These are phyloP conservation scores for Lypha dubia DNA, from an alignment of 2,888 invertebrate genomes.

Conservation along the genomic window DNA sequence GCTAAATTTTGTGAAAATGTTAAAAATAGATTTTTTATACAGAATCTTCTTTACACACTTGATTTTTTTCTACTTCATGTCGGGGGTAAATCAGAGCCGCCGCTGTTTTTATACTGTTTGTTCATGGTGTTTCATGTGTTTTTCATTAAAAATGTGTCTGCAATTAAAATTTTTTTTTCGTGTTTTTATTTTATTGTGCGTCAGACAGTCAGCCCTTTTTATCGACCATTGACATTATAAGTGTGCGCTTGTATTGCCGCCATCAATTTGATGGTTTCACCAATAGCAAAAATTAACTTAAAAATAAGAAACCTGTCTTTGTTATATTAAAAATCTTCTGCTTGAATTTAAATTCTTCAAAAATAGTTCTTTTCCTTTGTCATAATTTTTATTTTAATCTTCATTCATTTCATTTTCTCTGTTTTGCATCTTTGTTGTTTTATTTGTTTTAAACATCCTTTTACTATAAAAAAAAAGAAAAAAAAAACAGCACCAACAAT, in stretches of 20 bases:
- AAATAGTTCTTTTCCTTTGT: background rate
- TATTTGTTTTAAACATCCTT: conserved; percentile 48
- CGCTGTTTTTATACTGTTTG: conserved; percentile 40
- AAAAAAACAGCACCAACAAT: conserved; percentile 1
- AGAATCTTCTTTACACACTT: conserved; percentile 25
- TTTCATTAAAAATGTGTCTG: conserved; percentile 38
- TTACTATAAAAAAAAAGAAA: conserved; percentile 22
- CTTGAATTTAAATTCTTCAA: background rate
- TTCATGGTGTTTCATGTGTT: conserved; percentile 28
- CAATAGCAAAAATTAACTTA: too few species aligned
- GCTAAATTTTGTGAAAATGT: conserved; percentile 65
- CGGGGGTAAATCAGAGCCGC: conserved; percentile 43
- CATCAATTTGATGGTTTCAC: too few species aligned
- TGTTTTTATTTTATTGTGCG: conserved; percentile 29
- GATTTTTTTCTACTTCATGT: conserved; percentile 30
- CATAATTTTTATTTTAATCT: conserved; percentile 18
- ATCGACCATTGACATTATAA: too few species aligned
- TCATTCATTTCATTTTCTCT: conserved; percentile 19
- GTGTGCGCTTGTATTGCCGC: too few species aligned
- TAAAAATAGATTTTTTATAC: conserved; percentile 69
- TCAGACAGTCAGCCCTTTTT: background rate
- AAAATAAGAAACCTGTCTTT: too few species aligned
- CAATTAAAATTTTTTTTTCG: background rate
- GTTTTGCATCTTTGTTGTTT: background rate
- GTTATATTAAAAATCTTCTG: background rate